phyloP scores from a whole-genome alignment of 2,797 vertebrate species.

The Amblyraja radiata region DNA sequence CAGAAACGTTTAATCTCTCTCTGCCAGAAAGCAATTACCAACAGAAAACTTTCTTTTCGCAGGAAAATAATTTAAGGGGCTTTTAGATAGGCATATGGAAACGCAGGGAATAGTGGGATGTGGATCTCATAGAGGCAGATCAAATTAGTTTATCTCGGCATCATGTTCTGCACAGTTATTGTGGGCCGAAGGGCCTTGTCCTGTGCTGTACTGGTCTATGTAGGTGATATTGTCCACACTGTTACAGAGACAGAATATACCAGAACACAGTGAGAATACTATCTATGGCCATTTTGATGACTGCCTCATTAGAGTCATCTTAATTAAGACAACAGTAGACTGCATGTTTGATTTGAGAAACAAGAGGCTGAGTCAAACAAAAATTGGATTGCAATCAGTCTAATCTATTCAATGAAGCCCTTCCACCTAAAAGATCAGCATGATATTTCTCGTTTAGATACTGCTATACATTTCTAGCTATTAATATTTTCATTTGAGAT shows the following conservation, averaged over 20 bases:
- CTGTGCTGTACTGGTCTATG: too few species aligned
- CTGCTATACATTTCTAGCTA: neutral
- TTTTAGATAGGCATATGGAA: too few species aligned
- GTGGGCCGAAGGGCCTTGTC: too few species aligned
- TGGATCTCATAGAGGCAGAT: too few species aligned
- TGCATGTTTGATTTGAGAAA: neutral
- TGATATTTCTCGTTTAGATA: neutral
- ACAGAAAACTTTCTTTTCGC: neutral
- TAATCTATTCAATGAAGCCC: neutral
- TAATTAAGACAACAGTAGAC: neutral
- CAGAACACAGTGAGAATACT: neutral
- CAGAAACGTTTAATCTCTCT: neutral
- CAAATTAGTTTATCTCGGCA: too few species aligned
- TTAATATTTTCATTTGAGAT: neutral
- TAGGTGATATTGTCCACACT: neutral
- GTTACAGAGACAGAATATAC: neutral
- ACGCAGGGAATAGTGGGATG: too few species aligned
- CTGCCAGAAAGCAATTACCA: neutral
- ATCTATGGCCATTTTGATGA: neutral
- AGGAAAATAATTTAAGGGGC: neutral
- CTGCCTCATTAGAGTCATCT: neutral
- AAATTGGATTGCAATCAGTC: neutral
- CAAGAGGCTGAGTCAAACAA: neutral
- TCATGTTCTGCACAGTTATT: too few species aligned
- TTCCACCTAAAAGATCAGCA: neutral